These are phyloP conservation scores for Micrasema longulum DNA, from an alignment of 1,140 invertebrate species.

Conservation along the genomic window DNA sequence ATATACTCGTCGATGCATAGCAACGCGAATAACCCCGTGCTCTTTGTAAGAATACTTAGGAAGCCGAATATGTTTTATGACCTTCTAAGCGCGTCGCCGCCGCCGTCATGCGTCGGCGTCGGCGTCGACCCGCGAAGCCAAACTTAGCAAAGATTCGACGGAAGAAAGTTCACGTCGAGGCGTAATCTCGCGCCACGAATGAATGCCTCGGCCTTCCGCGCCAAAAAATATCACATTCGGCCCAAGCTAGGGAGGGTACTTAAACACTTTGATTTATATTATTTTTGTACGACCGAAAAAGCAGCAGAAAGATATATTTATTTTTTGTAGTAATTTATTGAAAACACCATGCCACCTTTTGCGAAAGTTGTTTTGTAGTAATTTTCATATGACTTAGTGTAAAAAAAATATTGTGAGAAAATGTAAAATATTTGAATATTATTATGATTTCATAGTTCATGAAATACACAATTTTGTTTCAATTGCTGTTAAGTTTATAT, in stretches of 20 bases:
- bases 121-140: neutral
- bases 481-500: too few species aligned
- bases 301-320: too few species aligned
- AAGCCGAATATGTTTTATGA: constrained; percentile 25
- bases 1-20: constrained; percentile 34
- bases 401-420: too few species aligned
- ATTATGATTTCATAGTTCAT: too few species aligned
- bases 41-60: constrained; percentile 17
- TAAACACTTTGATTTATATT: constrained; percentile 10
- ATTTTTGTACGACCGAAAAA: neutral
- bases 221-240: neutral
- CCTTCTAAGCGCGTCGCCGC: constrained; percentile 4
- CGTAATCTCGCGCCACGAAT: constrained; percentile 24
- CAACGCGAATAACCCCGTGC: constrained; percentile 35
- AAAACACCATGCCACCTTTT: too few species aligned
- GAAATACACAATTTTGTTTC: too few species aligned
- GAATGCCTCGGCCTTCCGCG: constrained; percentile 8
- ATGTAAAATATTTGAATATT: too few species aligned
- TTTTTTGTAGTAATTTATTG: too few species aligned
- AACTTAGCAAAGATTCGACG: neutral
- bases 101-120: too few species aligned
- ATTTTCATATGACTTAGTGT: too few species aligned
- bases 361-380: too few species aligned
- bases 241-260: neutral
- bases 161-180: constrained; percentile 16